Evolutionary conservation across 2,888 invertebrate genomes (phyloP).

Genomic region (Tipula vernalis): DNA sequence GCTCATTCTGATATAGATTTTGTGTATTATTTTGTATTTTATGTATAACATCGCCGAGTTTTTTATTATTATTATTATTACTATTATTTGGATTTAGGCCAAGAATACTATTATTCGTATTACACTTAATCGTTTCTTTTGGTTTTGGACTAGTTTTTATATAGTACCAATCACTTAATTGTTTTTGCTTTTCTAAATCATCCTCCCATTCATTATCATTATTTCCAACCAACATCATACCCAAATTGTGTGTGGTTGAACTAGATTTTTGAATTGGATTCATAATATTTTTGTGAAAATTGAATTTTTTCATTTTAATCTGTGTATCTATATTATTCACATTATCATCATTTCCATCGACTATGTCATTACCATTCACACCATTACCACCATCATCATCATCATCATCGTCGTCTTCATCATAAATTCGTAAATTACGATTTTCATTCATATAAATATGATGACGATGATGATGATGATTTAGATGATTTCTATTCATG

Average conservation of each 20-base stretch:
- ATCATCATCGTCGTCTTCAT: neutral
- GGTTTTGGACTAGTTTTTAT: conserved; percentile 21
- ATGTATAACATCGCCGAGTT: neutral
- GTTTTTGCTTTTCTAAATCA: conserved; percentile 20
- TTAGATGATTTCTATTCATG: conserved; percentile 5
- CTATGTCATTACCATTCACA: neutral
- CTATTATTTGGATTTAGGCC: neutral
- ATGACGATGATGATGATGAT: neutral
- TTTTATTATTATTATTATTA: neutral
- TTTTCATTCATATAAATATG: neutral
- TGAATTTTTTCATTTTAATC: neutral
- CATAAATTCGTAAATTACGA: neutral
- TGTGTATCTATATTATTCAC: neutral
- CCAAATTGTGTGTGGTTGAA: neutral
- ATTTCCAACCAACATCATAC: neutral
- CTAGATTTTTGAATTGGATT: conserved; percentile 5
- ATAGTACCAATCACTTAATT: conserved; percentile 24
- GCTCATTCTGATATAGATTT: neutral
- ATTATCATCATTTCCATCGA: neutral
- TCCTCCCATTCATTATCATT: neutral
- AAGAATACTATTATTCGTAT: neutral
- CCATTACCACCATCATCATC: neutral
- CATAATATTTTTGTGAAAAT: neutral
- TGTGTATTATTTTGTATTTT: neutral
- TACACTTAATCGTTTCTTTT: conserved; percentile 11